Percentiles rank a stretch among this genome's conserved stretches.
Evolutionary conservation across 30 jellyfish, hydroid and myxozoan species (phyloP).

Genomic region (Catostylus mosaicus): DNA sequence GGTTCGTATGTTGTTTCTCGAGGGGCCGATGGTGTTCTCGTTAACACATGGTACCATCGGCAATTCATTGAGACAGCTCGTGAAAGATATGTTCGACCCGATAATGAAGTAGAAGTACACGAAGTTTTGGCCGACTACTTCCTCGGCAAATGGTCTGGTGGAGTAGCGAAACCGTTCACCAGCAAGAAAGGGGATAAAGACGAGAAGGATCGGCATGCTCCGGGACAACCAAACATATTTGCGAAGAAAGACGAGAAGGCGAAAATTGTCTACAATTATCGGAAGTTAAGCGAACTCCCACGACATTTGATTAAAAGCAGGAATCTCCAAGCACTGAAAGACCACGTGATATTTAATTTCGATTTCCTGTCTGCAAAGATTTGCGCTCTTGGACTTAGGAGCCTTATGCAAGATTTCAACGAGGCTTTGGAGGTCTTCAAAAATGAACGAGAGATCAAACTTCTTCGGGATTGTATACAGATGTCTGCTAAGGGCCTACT

Average conservation of each 20-base stretch:
- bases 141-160: slow-evolving; percentile 87
- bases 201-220: slow-evolving; percentile 80
- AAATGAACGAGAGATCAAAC: slow-evolving; percentile 62
- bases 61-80: slow-evolving; percentile 89
- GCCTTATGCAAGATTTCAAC: slow-evolving; percentile 66
- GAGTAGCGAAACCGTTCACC: slow-evolving; percentile 64
- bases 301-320: slow-evolving; percentile 67
- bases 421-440: slow-evolving; percentile 57
- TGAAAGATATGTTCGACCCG: slow-evolving; percentile 64
- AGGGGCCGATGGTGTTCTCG: slow-evolving; percentile 83
- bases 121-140: slow-evolving; percentile 70
- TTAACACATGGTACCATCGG: slow-evolving; percentile 89
- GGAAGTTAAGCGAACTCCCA: slow-evolving; percentile 87
- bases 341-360: slow-evolving; percentile 60
- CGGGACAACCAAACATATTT: slow-evolving; percentile 82
- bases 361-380: slow-evolving; percentile 73
- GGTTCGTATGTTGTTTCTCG: slow-evolving; percentile 87
- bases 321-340: slow-evolving; percentile 52
- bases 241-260: slow-evolving; percentile 36
- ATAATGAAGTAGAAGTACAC: slow-evolving; percentile 47
- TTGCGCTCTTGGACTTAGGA: slow-evolving; percentile 69
- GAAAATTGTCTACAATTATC: slow-evolving; percentile 54
- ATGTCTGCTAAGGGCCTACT: slow-evolving; percentile 63
- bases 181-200: slow-evolving; percentile 54
- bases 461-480: slow-evolving; percentile 70